Conservation (phyloP, 2,888 invertebrate species). For the Deladenus siricidicola region DNA sequence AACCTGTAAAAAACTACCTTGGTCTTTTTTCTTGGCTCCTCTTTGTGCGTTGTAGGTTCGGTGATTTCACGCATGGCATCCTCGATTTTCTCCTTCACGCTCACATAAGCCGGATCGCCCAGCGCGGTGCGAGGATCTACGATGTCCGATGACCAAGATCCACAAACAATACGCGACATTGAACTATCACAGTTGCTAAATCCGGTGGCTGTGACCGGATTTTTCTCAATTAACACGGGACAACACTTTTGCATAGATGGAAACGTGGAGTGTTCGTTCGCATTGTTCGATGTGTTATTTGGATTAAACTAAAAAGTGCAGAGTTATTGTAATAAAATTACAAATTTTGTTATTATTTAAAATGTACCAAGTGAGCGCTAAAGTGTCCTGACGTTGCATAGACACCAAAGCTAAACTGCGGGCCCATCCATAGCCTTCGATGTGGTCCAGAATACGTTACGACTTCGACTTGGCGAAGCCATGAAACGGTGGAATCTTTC, state of each 20-base stretch:
- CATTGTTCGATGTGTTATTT: conserved; percentile 15
- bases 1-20: not conserved
- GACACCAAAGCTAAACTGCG: conserved; percentile 88
- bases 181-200: conserved; percentile 18
- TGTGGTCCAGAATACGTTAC: conserved; percentile 93
- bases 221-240: conserved; percentile 40
- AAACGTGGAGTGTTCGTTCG: not conserved
- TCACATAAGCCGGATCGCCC: conserved; percentile 14
- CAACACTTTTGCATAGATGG: conserved; percentile 25
- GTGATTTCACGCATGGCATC: conserved; percentile 33
- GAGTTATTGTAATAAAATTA: not conserved
- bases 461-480: conserved; percentile 72
- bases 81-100: conserved; percentile 32
- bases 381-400: conserved; percentile 24
- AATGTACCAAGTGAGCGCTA: conserved; percentile 28
- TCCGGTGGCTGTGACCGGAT: conserved; percentile 15
- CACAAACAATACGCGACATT: conserved; percentile 34
- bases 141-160: conserved; percentile 41
- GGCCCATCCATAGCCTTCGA: conserved; percentile 89
- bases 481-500: conserved; percentile 12
- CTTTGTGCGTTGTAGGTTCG: not conserved
- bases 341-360: not conserved
- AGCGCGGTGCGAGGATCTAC: conserved; percentile 16
- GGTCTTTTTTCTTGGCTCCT: not conserved
- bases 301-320: conserved; percentile 18